A percentile compares a stretch with the other conserved stretches of the same genome.
Evolutionary conservation across 2,113 vertebrate genomes (phyloP).

Genomic region (Pelmatolapia mariae): DNA sequence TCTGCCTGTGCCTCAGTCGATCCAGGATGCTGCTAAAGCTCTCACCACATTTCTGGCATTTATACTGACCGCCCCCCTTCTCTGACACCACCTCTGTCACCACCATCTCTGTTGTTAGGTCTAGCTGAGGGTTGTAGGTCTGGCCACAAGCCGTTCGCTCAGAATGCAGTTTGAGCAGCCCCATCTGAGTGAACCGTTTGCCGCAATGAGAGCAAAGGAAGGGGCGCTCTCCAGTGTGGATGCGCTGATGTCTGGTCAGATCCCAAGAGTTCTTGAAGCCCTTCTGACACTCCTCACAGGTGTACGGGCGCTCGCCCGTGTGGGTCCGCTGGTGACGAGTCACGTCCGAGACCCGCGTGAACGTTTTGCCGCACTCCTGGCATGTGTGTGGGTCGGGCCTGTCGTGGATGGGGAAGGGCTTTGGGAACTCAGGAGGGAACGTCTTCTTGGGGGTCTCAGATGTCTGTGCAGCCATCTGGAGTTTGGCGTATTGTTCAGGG

Average conservation of each 20-base stretch:
- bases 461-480: not conserved
- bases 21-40: conserved; percentile 55
- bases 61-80: conserved; percentile 11
- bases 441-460: not conserved
- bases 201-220: conserved; percentile 49
- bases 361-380: conserved; percentile 71
- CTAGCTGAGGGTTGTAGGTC: conserved; percentile 51
- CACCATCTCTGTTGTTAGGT: conserved; percentile 27
- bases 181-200: conserved; percentile 50
- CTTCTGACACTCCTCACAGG: conserved; percentile 35
- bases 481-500: conserved; percentile 33
- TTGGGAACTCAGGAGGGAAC: conserved; percentile 11
- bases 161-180: conserved; percentile 49
- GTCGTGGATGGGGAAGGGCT: conserved; percentile 49
- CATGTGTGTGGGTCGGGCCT: conserved; percentile 48
- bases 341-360: conserved; percentile 75
- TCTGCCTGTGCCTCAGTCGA: conserved; percentile 52
- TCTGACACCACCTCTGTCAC: not conserved
- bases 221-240: conserved; percentile 55
- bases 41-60: conserved; percentile 40
- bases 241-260: conserved; percentile 45
- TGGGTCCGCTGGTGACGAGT: conserved; percentile 67
- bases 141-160: conserved; percentile 23
- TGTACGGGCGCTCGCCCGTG: conserved; percentile 41
- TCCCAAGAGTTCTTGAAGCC: conserved; percentile 57